Evolutionary conservation across 64 coral and sea anemone genomes (phyloP), one percentile per base, ranked within the genome.

Genomic region (Astreopora myriophthalma): DNA sequence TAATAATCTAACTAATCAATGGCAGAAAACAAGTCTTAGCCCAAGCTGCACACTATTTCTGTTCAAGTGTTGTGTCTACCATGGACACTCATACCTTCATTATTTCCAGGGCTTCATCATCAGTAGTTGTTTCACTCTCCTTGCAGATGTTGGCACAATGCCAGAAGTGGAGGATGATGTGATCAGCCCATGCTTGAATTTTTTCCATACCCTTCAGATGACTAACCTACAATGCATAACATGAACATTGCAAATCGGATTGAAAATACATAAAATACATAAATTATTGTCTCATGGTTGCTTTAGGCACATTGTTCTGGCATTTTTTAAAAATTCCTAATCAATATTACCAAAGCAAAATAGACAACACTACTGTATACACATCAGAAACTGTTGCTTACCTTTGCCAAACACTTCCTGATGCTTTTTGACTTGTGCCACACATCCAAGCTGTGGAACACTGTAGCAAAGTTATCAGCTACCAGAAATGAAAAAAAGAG

Each of bases 361-460:
- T 55, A 55, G 17, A 13, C 51, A 55, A 55, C 51, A 55, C 51
- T 55, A 55, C 13, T 55, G 51, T 55, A 14, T 55, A 55, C 48
- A 52, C 48, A 52, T 52, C 6, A 52, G 48, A 52, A 52, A 52
- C 9, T 52, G 5, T 52, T 52, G 48, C 11, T 52, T 70, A 70
- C 67, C 67, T 70, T 70, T 27, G 67, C 7, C 31, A 70, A 70
- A 33, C 29, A 70, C 16, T 70, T 70, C 67, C 67, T 70, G 31
- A 70, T 70, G 16, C 67, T 70, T 33, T 70, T 70, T 30, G 67
- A 70, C 31, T 34, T 70, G 31, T 70, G 29, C 67, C 67, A 70
- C 10, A 70, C 67, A 70, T 70, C 67, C 9, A 70, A 33, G 67
- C 67, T 70, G 67, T 70, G 67, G 67, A 70, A 70, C 51, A 55